Evolutionary conservation across 1,140 invertebrate species (phyloP), one percentile per base, ranked within the genome.

Genomic region (Neodiprion pinetum): DNA sequence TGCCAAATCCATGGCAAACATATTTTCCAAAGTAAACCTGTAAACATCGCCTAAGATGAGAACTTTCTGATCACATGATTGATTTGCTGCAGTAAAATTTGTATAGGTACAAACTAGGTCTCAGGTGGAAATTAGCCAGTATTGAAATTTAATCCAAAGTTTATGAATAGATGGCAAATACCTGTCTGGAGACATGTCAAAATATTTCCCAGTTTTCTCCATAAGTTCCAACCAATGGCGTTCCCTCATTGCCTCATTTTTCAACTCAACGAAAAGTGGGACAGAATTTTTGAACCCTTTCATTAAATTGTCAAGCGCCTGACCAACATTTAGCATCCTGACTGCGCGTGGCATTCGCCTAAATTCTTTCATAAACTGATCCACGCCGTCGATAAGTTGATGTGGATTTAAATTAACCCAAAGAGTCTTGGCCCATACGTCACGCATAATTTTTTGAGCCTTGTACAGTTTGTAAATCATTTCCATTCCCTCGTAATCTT

Each of bases 1-100:
- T 80, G 96, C 93, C 72, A 97, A 84, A 81, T 98, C 93, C 96
- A 98, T 97, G 1, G 93, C 90, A 87, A 98, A 98, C 91, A 98
- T 94, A 80, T 97, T 96, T 75, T 95, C 93, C 72, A 98, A 87
- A 0, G 96, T 98, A 80, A 97, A 97, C 73, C 88, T 89, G 61
- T 14, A 17, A 61, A 9, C 4, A 61, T 8, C 11, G 53, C 11
- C n/a, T 61, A 17, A 12, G n/a, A 61, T 61, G 53, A 14, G 8
- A 14, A 40, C 28, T 61, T 61, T 61, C 53, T 61, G 9, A 12
- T 61, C 53, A 17, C 8, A 61, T 40, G 1, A 3, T 40, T 40
- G 28, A 40, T 40, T 40, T 40, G n/a, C 53, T 61, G 11, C 11
- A 61, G n/a, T 14, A 4, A 9, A 5, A 5, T 9, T 61, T 61